Evolutionary conservation across 1,140 invertebrate genomes (phyloP).

Genomic region (Drosophila ogumai): DNA sequence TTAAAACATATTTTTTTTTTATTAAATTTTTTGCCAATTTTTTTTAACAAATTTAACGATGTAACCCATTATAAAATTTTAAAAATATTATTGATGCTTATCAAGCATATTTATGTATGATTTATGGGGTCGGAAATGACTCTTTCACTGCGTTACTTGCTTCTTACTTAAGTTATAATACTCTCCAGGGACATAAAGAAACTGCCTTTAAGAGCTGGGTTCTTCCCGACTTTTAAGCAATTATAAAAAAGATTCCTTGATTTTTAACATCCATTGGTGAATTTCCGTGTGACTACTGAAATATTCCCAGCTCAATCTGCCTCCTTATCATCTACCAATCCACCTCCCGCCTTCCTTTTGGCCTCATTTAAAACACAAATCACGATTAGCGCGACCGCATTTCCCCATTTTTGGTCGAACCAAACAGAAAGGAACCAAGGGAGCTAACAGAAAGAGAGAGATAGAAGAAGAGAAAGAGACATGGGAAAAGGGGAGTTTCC

Average conservation of each 20-base stretch:
- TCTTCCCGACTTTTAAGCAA: not conserved
- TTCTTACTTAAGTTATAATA: too few species aligned
- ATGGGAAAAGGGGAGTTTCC: not conserved
- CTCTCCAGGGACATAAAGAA: too few species aligned
- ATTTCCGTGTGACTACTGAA: not conserved
- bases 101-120: too few species aligned
- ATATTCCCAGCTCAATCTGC: not conserved
- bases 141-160: too few species aligned
- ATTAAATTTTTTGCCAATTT: too few species aligned
- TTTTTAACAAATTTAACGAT: too few species aligned
- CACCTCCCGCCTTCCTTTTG: slow-evolving; percentile 2
- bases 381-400: slow-evolving; percentile 63
- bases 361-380: slow-evolving; percentile 71
- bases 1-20: too few species aligned
- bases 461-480: not conserved
- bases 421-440: slow-evolving; percentile 1
- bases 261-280: not conserved
- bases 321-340: slow-evolving; percentile 6
- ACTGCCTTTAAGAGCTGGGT: too few species aligned
- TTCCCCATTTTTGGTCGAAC: slow-evolving; percentile 36
- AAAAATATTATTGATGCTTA: too few species aligned
- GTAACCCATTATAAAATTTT: too few species aligned
- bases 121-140: too few species aligned
- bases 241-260: not conserved
- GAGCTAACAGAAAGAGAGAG: not conserved